Evolutionary conservation across 2,797 vertebrate genomes (phyloP), one percentile per base, ranked within the genome.

Genomic region (Pseudocheirus occidentalis): DNA sequence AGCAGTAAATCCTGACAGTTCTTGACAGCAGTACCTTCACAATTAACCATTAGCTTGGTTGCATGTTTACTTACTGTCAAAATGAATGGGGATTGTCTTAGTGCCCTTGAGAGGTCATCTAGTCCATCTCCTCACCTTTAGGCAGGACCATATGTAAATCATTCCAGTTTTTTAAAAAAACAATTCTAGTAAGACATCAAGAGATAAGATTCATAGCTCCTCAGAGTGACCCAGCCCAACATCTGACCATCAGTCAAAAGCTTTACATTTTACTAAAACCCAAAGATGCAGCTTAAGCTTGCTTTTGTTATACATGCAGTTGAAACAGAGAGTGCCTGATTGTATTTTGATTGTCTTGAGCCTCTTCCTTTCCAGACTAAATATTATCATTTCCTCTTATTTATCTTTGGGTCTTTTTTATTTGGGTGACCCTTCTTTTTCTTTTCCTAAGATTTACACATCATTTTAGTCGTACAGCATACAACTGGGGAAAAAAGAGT

Each of bases 151-250:
- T 7, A 91, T 93, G 94, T 93, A 96, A 96, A n/a, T 93, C 54
- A 91, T 91, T 91, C 34, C n/a, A 91, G 24, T 14, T 66, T 53
- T 94, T 11, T 11, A 54, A 54, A 97, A 95, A 96, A 58, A 27
- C 89, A 96, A 89, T 96, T 95, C 81, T 81, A 53, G 92, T 34
- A 94, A 95, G 92, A 93, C 73, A 93, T 95, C 94, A 50, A 94
- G 91, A 92, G 53, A 94, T 34, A 54, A 91, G 28, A 94, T 92
- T 95, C 6, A 90, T 46, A 94, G 50, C 96, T 95, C 81, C 93
- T 66, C 93, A 90, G 24, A 92, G 58, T 95, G 96, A 97, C 94
- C 95, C 58, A 95, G 93, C 93, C 92, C 95, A 96, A 96, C 96
- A 94, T 94, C 95, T 66, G 94, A 94, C 90, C 92, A 87, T 50